Evolutionary conservation across 2,113 vertebrate genomes (phyloP), one percentile per base, ranked within the genome.

Genomic region (Cyprinus carpio): DNA sequence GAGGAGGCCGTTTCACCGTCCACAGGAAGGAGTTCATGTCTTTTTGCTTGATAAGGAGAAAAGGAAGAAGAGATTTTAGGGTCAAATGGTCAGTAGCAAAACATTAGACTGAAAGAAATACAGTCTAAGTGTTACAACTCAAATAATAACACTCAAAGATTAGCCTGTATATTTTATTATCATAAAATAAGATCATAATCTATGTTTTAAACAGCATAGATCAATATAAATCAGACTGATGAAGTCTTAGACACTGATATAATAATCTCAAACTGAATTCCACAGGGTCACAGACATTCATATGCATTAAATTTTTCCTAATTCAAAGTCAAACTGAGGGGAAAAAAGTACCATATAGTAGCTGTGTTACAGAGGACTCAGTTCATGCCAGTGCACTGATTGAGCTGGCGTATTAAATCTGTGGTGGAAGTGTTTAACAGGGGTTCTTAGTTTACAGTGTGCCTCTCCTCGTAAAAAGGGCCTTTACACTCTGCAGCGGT

Each of bases 21-120:
- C 98, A 99, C 89, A 99, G 93, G 94, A 99, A 99, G 51, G 97
- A 98, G 92, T 99, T 99, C 93, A 99, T 94, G 76, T 98, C 96
- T 88, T 94, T 95, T 94, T 99, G 97, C 98, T 83, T 98, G 91
- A 0, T 25, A 69, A 54, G 58, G 54, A 23, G 40, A 16, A 29
- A 60, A 40, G 27, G 12, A 51, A 49, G 11, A 82, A 5, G 71
- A 16, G 9, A 69, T 72, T 37, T 54, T 7, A 8, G 31, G 4
- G 27, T 78, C 37, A 77, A n/a, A n/a, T 34, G 27, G 20, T 10
- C 51, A 15, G 37, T 40, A 40, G 37, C 37, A 40, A 40, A 37
- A n/a, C 34, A 71, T 31, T 7, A 31, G 10, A 37, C 16, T 76
- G 27, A 54, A 51, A 29, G 1, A 10, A 6, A 54, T 2, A 54